Evolutionary conservation across 2,797 vertebrate species (phyloP).

Genomic region (Peromyscus nudipes): DNA sequence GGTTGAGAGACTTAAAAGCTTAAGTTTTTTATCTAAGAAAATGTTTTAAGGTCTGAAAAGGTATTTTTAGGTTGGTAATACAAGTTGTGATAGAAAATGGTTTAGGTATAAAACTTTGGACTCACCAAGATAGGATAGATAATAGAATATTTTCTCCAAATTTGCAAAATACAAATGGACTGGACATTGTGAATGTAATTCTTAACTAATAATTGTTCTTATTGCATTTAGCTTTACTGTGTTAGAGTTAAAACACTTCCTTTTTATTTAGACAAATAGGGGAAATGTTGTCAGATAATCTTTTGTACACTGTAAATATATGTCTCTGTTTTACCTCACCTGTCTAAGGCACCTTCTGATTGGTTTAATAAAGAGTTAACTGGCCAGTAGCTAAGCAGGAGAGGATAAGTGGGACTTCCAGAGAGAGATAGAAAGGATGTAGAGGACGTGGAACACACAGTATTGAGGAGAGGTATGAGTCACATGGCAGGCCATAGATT

Average conservation of each 20-base stretch:
- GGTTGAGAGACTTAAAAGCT: too few relatives aligned
- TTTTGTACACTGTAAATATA: neutral
- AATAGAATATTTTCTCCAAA: neutral
- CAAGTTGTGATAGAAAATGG: too few relatives aligned
- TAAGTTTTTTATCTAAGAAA: too few relatives aligned
- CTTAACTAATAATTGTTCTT: neutral
- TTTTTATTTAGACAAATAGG: neutral
- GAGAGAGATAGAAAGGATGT: neutral
- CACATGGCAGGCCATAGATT: neutral
- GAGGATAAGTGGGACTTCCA: neutral
- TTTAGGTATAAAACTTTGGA: too few relatives aligned
- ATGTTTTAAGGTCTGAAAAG: too few relatives aligned
- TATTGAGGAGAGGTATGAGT: neutral
- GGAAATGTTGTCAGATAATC: neutral
- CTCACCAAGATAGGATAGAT: too few relatives aligned
- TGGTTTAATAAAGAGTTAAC: neutral
- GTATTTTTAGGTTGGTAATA: too few relatives aligned
- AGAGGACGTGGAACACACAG: neutral
- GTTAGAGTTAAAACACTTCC: neutral
- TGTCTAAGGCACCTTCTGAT: neutral
- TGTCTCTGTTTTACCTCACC: neutral
- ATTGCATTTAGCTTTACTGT: neutral
- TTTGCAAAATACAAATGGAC: neutral
- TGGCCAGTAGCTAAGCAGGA: neutral
- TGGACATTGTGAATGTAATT: neutral